Percentiles rank a stretch among this genome's conserved stretches.
Conservation (phyloP, 2,888 invertebrate genomes). For the Ypsolopha sequella region DNA sequence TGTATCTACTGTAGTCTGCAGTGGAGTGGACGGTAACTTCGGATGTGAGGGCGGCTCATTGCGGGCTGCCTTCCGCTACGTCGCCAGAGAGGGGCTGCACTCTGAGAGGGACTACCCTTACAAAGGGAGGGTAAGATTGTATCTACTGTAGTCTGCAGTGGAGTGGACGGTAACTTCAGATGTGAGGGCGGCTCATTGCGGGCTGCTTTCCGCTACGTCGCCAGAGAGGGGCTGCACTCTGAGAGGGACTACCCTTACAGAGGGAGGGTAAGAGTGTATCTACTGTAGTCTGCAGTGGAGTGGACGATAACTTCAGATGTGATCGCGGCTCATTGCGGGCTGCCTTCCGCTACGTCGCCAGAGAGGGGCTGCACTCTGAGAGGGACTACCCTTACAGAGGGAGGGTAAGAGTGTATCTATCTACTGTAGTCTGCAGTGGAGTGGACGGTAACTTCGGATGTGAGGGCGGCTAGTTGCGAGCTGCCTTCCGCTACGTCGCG, state of each 20-base stretch:
- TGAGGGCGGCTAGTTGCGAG: slow-evolving; percentile 84
- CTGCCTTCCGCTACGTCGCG: slow-evolving; percentile 81
- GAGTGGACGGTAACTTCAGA: slow-evolving; percentile 79
- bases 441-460: slow-evolving; percentile 81
- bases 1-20: neutral
- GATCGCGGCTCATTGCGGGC: too few relatives aligned
- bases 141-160: slow-evolving; percentile 88
- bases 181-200: slow-evolving; percentile 82
- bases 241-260: slow-evolving; percentile 2
- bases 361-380: slow-evolving; percentile 79
- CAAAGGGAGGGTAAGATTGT: slow-evolving; percentile 69
- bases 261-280: neutral
- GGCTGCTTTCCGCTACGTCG: slow-evolving; percentile 81
- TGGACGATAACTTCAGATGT: slow-evolving; percentile 25
- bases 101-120: slow-evolving; percentile 81
- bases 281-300: neutral
- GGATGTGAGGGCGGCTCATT: neutral
- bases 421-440: slow-evolving; percentile 85
- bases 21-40: neutral
- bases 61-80: too few relatives aligned
- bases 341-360: too few relatives aligned
- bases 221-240: too few relatives aligned
- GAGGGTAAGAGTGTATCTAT: slow-evolving; percentile 68
- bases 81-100: slow-evolving; percentile 80
- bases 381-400: slow-evolving; percentile 81